These are phyloP conservation scores for Manacus vitellinus DNA, from an alignment of 2,113 vertebrate species.

Conservation along the genomic window DNA sequence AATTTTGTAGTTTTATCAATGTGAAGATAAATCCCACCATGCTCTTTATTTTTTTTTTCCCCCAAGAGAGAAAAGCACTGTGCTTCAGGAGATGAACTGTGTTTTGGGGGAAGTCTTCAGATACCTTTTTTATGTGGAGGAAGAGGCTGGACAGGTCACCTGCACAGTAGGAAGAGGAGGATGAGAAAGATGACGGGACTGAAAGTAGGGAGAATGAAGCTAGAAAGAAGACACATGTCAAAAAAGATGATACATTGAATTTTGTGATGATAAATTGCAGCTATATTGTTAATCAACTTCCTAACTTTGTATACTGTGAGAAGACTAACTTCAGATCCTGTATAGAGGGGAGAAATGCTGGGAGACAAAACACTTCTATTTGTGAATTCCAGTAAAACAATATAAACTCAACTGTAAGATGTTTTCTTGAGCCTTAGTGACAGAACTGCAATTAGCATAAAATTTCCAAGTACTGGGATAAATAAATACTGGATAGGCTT, in stretches of 20 bases:
- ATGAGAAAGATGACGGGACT: neutral
- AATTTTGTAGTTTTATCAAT: neutral
- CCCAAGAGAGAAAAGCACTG: neutral
- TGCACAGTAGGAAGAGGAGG: neutral
- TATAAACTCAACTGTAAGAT: neutral
- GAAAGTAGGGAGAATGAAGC: neutral
- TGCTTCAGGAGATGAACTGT: neutral
- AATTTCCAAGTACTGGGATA: slow-evolving; percentile 1
- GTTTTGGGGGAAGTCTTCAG: neutral
- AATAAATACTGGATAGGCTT: slow-evolving; percentile 20
- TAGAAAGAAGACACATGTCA: neutral
- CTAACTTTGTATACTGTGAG: neutral
- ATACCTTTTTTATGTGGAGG: neutral
- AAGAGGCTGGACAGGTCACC: neutral
- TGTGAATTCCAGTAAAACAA: neutral
- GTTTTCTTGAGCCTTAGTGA: slow-evolving; percentile 14
- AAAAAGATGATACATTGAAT: neutral
- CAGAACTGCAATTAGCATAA: slow-evolving; percentile 21
- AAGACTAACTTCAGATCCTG: neutral
- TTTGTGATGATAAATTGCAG: neutral
- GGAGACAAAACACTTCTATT: neutral
- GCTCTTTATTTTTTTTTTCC: neutral
- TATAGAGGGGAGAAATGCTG: neutral
- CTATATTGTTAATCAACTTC: neutral
- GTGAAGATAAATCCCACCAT: neutral